Evolutionary conservation across 2,797 vertebrate species (phyloP).

Genomic region (Heliangelus exortis): DNA sequence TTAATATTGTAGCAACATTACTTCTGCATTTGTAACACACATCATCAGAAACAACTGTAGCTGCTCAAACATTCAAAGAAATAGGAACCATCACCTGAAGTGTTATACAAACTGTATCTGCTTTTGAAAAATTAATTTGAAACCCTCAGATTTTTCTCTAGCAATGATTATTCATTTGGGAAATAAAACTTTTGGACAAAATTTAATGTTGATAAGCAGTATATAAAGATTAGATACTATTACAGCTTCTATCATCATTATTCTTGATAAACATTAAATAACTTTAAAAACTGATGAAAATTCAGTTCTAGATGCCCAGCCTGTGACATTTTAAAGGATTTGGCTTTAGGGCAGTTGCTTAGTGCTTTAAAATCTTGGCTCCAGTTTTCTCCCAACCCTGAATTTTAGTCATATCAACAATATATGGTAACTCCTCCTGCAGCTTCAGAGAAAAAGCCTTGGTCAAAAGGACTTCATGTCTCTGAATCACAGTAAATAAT

Average conservation of each 20-base stretch:
- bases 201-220: background rate
- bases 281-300: background rate
- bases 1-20: background rate
- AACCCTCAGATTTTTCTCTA: background rate
- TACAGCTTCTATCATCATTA: background rate
- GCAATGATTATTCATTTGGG: background rate
- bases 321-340: background rate
- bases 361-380: background rate
- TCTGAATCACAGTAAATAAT: constrained; percentile 39
- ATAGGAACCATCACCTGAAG: background rate
- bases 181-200: background rate
- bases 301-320: background rate
- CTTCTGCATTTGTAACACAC: background rate
- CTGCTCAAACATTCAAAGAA: background rate
- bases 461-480: background rate
- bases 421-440: background rate
- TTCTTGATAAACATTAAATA: background rate
- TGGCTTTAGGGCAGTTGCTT: background rate
- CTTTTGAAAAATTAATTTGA: background rate
- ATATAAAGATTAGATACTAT: background rate
- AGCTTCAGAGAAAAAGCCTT: constrained; percentile 28
- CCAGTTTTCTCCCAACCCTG: background rate
- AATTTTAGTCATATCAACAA: constrained; percentile 21
- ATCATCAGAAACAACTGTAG: background rate
- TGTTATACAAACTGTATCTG: background rate